Evolutionary conservation across 2,113 vertebrate species (phyloP).

Genomic region (Perca schrenkii): DNA sequence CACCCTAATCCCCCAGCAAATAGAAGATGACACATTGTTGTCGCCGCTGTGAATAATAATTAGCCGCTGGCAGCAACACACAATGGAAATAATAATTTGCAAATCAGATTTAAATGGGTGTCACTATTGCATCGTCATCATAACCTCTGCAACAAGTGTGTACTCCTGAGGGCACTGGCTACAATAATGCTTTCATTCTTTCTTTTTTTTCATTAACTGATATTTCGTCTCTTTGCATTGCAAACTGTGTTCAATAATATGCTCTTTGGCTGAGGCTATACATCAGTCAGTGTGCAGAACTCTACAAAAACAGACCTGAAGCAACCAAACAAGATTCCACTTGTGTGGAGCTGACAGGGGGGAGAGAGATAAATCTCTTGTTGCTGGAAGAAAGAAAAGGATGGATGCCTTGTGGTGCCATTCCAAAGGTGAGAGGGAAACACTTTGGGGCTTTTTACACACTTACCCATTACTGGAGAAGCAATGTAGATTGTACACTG

Average conservation of each 20-base stretch:
- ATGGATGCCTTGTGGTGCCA: conserved; percentile 41
- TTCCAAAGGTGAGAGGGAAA: conserved; percentile 20
- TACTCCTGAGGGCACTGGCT: conserved; percentile 42
- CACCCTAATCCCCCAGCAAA: conserved; percentile 70
- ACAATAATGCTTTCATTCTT: conserved; percentile 27
- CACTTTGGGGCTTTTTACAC: conserved; percentile 30
- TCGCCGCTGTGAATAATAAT: conserved; percentile 76
- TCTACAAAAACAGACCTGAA: conserved; percentile 43
- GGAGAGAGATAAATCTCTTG: conserved; percentile 5
- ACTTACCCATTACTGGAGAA: background rate
- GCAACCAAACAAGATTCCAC: conserved; percentile 37
- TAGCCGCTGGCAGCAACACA: conserved; percentile 60
- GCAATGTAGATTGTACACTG: conserved; percentile 22
- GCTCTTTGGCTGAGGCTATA: conserved; percentile 16
- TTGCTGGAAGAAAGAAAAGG: conserved; percentile 31
- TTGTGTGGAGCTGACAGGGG: background rate
- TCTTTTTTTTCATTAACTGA: conserved; percentile 35
- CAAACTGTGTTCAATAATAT: conserved; percentile 42
- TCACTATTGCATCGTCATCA: conserved; percentile 54
- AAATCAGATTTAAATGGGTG: conserved; percentile 71
- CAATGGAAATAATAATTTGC: conserved; percentile 66
- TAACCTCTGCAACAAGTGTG: conserved; percentile 57
- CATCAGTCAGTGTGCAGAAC: conserved; percentile 34
- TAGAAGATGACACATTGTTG: conserved; percentile 68
- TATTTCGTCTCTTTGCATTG: background rate